phyloP scores from a whole-genome alignment of 2,888 invertebrate species.

The Pteria penguin region DNA sequence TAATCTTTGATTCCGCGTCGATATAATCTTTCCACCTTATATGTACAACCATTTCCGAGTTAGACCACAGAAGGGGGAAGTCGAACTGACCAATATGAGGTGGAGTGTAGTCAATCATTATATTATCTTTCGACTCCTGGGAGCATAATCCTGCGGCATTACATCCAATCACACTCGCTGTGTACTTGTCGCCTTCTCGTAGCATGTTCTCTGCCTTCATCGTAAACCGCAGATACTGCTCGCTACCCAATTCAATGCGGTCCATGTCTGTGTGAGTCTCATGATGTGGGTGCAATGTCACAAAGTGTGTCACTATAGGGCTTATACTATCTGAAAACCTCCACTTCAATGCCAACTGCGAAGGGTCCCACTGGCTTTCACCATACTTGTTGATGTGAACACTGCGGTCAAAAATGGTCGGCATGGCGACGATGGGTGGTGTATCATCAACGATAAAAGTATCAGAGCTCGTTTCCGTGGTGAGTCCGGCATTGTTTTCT shows the following conservation, averaged over 20 bases:
- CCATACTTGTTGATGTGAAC: too few relatives aligned
- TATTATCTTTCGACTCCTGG: neutral
- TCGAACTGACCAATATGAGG: slow-evolving; percentile 19
- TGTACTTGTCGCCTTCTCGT: slow-evolving; percentile 10
- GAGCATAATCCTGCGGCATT: slow-evolving; percentile 22
- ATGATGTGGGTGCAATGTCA: slow-evolving; percentile 1
- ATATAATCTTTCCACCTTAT: slow-evolving; percentile 49
- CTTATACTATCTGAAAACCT: slow-evolving; percentile 20
- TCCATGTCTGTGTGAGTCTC: slow-evolving; percentile 14
- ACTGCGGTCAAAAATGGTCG: neutral
- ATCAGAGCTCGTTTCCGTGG: slow-evolving; percentile 2
- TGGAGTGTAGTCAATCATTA: slow-evolving; percentile 26
- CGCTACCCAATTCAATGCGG: neutral
- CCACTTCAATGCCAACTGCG: slow-evolving; percentile 5
- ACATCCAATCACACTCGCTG: slow-evolving; percentile 15
- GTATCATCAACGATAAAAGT: slow-evolving; percentile 22
- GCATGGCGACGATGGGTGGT: neutral
- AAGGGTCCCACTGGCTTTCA: slow-evolving; percentile 8
- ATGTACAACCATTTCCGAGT: slow-evolving; percentile 10
- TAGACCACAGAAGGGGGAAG: neutral
- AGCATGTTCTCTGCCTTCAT: slow-evolving; percentile 1
- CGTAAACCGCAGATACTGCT: neutral
- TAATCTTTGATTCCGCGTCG: slow-evolving; percentile 48
- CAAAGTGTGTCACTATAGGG: neutral
- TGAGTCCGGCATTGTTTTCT: slow-evolving; percentile 12